Percentiles rank a stretch among this genome's conserved stretches.
Conservation (phyloP, 2,797 vertebrate genomes). For the Acrossocheilus wenchowensis region DNA sequence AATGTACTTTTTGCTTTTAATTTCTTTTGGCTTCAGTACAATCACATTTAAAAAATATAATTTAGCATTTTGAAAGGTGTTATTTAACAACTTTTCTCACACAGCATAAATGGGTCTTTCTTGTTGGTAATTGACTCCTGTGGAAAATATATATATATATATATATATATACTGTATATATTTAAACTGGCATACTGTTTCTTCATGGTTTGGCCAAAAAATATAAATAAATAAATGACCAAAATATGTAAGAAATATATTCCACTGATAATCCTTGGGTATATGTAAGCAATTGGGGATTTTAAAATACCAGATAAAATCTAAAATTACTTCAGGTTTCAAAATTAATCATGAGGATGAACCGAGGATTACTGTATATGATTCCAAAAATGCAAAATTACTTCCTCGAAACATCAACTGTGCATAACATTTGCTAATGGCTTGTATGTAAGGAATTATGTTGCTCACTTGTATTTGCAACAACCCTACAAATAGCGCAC, state of each 20-base stretch:
- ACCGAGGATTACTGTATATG: not conserved
- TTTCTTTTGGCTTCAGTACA: not conserved
- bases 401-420: not conserved
- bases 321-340: not conserved
- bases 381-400: not conserved
- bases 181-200: not conserved
- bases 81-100: not conserved
- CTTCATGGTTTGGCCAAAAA: not conserved
- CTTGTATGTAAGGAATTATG: not conserved
- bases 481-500: not conserved
- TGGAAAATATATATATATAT: not conserved
- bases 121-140: not conserved
- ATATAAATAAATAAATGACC: not conserved
- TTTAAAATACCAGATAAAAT: conserved; percentile 1
- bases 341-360: not conserved
- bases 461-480: not conserved
- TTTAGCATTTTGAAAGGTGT: not conserved
- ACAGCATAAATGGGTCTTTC: not conserved
- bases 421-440: not conserved
- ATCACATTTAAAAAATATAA: not conserved
- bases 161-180: too few species aligned
- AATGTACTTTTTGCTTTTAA: not conserved
- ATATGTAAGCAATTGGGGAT: not conserved
- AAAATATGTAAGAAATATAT: not conserved
- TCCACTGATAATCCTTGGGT: not conserved